These are phyloP conservation scores for Cichladusa arquata DNA, from an alignment of 2,113 vertebrate genomes.

Conservation along the genomic window DNA sequence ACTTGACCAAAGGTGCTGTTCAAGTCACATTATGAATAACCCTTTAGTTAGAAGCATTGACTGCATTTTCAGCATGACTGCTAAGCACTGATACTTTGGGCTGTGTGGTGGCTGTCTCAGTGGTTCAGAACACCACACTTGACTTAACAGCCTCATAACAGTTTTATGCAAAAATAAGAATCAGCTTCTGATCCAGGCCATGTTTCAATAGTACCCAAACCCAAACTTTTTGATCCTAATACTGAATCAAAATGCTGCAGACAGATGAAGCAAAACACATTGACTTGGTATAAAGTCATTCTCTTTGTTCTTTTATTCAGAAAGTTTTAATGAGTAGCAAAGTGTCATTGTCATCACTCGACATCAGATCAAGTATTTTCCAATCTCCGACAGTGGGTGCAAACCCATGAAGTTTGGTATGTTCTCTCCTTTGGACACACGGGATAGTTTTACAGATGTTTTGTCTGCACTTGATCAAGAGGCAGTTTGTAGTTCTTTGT, in stretches of 20 bases:
- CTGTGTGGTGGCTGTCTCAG: neutral
- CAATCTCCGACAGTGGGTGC: neutral
- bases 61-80: neutral
- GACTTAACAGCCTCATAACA: neutral
- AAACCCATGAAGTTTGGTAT: neutral
- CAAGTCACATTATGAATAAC: neutral
- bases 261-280: neutral
- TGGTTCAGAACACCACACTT: neutral
- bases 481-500: conserved; percentile 4
- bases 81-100: neutral
- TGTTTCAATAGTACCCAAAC: neutral
- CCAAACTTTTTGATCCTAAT: neutral
- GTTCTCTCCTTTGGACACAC: neutral
- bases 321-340: neutral
- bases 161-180: neutral
- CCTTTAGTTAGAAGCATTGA: neutral
- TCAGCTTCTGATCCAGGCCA: neutral
- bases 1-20: neutral
- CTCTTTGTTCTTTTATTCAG: conserved; percentile 5
- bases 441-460: neutral
- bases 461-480: conserved; percentile 33
- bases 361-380: conserved; percentile 11
- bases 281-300: neutral
- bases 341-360: neutral
- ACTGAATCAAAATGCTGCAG: neutral